phyloP scores from a whole-genome alignment of 2,113 vertebrate genomes.

The Callipepla squamata region DNA sequence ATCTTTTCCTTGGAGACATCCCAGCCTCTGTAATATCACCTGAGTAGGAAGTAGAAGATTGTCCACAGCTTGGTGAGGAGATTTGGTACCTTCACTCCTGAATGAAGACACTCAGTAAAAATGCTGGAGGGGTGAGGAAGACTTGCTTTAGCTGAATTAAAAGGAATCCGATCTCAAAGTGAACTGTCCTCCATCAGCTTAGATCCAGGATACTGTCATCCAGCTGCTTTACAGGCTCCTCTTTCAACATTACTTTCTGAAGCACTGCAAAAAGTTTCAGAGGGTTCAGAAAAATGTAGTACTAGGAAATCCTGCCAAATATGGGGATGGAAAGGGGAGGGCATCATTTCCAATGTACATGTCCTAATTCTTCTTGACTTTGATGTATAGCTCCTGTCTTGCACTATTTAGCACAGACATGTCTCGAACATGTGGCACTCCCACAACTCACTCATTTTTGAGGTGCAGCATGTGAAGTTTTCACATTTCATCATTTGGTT shows the following conservation, averaged over 20 bases:
- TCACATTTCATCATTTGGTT: background rate
- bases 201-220: constrained; percentile 41
- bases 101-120: background rate
- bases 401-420: background rate
- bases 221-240: background rate
- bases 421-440: background rate
- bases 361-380: constrained; percentile 46
- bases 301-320: constrained; percentile 20
- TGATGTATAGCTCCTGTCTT: constrained; percentile 21
- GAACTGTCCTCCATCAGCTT: constrained; percentile 2
- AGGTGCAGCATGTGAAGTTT: background rate
- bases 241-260: constrained; percentile 24
- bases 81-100: background rate
- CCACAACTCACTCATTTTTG: background rate
- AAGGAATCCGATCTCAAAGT: constrained; percentile 19
- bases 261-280: constrained; percentile 11
- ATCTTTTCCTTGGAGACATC: background rate
- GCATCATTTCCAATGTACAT: background rate
- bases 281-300: background rate
- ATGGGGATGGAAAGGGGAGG: background rate
- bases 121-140: background rate
- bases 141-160: constrained; percentile 29
- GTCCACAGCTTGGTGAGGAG: background rate
- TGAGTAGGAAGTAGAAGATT: background rate
- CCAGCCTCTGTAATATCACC: background rate